These are phyloP conservation scores for Drosophila takahashii DNA, from an alignment of 1,140 invertebrate species.

Conservation along the genomic window DNA sequence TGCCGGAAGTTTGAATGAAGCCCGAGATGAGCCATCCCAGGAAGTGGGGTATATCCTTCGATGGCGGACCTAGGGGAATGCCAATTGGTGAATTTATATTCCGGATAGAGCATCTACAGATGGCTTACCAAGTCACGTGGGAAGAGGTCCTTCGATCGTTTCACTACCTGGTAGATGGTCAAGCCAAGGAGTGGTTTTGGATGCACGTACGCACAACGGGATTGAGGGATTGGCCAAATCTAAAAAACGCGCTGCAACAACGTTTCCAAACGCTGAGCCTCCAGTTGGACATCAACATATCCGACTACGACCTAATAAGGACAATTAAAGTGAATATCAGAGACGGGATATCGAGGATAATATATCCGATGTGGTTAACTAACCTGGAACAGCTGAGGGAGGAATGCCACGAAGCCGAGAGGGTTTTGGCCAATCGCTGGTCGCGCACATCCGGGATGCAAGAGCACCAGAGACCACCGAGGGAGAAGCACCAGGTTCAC, in stretches of 20 bases:
- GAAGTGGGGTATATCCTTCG: neutral
- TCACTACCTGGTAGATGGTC: conserved; percentile 1
- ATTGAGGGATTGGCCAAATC: neutral
- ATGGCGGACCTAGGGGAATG: neutral
- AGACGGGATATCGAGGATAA: neutral
- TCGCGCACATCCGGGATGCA: neutral
- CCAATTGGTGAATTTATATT: neutral
- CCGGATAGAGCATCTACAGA: neutral
- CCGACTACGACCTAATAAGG: neutral
- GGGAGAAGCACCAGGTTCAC: neutral
- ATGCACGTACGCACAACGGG: conserved; percentile 1
- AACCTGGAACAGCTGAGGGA: neutral
- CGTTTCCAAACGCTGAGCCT: neutral
- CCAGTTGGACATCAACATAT: neutral
- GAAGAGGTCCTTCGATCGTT: conserved; percentile 1
- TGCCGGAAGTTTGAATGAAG: neutral
- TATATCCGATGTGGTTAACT: conserved; percentile 1
- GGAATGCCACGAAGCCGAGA: neutral
- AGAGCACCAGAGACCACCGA: neutral
- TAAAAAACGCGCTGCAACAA: neutral
- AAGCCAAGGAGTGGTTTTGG: neutral
- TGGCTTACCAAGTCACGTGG: neutral
- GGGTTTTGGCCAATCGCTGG: neutral
- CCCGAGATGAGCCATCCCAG: neutral
- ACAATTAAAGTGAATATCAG: neutral